Evolutionary conservation across 2,113 vertebrate genomes (phyloP).

Genomic region (Lasiurus cinereus): DNA sequence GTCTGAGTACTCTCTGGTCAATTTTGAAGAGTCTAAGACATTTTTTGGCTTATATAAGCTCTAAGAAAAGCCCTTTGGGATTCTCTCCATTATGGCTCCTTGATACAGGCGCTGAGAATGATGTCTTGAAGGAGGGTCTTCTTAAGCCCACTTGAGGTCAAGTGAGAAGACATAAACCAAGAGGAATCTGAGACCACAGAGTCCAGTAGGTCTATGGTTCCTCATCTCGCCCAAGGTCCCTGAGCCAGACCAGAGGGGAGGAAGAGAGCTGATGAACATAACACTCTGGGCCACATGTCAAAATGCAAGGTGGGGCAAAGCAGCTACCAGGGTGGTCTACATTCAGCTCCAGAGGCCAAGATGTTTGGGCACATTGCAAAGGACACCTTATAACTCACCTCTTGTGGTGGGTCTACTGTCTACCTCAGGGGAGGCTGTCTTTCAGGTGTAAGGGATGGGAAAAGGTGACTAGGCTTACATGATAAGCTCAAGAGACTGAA

Average conservation of each 20-base stretch:
- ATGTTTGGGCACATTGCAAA: background rate
- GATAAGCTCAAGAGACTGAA: conserved; percentile 62
- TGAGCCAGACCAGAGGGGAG: background rate
- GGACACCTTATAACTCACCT: conserved; percentile 61
- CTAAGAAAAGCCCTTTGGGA: conserved; percentile 72
- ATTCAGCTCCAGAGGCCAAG: background rate
- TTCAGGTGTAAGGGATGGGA: background rate
- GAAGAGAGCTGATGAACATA: background rate
- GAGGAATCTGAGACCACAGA: background rate
- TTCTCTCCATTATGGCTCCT: conserved; percentile 5
- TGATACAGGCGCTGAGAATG: background rate
- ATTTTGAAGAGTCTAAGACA: conserved; percentile 88
- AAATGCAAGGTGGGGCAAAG: background rate
- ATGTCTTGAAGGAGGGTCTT: conserved; percentile 42
- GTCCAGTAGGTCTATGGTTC: background rate
- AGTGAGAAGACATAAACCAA: background rate
- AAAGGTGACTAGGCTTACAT: background rate
- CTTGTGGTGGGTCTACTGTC: conserved; percentile 61
- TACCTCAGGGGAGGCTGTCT: conserved; percentile 70
- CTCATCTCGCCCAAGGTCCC: background rate
- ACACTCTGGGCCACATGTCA: background rate
- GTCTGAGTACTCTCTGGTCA: conserved; percentile 84
- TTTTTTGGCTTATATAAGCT: conserved; percentile 90
- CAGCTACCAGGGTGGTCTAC: background rate
- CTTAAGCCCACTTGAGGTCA: background rate